These are phyloP conservation scores for Ypsolopha scabrella DNA, from an alignment of 2,888 invertebrate species.

Conservation along the genomic window DNA sequence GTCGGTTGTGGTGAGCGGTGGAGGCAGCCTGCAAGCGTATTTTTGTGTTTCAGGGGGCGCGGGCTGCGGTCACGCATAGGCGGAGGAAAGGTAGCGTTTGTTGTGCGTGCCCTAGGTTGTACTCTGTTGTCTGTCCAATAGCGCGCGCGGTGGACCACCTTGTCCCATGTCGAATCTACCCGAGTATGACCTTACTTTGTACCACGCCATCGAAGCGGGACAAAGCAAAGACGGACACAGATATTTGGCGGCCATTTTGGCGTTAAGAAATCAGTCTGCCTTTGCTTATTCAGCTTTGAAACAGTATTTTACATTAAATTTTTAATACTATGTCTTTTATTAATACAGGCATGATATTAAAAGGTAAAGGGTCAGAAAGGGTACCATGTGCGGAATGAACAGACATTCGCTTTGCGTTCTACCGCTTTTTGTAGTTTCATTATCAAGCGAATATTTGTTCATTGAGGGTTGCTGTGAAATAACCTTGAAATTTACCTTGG, in stretches of 20 bases:
- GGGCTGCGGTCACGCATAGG: constrained; percentile 59
- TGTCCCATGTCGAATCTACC: constrained; percentile 13
- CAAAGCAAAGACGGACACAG: too few relatives aligned
- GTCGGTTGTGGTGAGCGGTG: constrained; percentile 4
- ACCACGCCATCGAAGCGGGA: too few relatives aligned
- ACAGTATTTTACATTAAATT: background rate
- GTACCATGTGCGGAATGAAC: too few relatives aligned
- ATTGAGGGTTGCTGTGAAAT: too few relatives aligned
- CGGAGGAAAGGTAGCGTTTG: constrained; percentile 64
- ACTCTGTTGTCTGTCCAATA: constrained; percentile 60
- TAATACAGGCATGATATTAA: background rate
- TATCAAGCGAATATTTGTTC: too few relatives aligned
- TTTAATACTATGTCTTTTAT: constrained; percentile 8
- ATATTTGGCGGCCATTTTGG: background rate
- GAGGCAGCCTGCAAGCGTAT: constrained; percentile 50
- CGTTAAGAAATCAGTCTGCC: background rate
- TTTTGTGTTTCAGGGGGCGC: constrained; percentile 68
- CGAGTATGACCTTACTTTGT: background rate
- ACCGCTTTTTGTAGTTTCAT: too few relatives aligned
- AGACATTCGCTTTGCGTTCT: too few relatives aligned
- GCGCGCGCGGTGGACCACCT: constrained; percentile 45
- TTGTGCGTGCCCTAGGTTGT: constrained; percentile 71
- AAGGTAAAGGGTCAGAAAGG: too few relatives aligned
- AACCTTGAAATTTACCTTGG: too few relatives aligned
- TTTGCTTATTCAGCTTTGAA: background rate